phyloP scores from a whole-genome alignment of 2,113 vertebrate genomes.

The Notarius quadriscutis region DNA sequence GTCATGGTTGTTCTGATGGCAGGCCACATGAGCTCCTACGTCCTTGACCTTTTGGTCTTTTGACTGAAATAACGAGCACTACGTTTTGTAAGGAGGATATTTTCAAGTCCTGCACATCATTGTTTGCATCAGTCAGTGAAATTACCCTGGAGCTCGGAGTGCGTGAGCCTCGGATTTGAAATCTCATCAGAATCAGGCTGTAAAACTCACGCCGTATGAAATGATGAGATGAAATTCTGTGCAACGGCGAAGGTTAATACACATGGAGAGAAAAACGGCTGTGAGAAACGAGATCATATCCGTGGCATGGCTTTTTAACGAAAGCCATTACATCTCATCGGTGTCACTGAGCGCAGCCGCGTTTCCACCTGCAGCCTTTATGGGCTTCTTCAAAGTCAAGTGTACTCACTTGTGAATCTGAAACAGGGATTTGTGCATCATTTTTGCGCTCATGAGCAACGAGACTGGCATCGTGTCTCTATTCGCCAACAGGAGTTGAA shows the following conservation, averaged over 20 bases:
- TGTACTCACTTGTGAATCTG: conserved; percentile 8
- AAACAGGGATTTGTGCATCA: background rate
- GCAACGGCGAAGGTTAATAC: background rate
- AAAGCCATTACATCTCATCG: background rate
- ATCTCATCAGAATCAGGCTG: background rate
- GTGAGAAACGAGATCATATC: conserved; percentile 11
- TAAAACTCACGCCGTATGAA: background rate
- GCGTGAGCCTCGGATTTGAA: background rate
- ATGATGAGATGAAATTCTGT: background rate
- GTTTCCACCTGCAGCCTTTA: conserved; percentile 1
- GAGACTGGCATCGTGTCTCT: background rate
- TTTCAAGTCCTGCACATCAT: background rate
- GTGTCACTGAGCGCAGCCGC: background rate
- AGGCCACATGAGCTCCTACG: no score
- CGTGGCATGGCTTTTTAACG: conserved; percentile 10
- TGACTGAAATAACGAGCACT: background rate
- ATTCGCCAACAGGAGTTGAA: background rate
- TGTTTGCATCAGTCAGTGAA: background rate
- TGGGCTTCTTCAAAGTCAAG: conserved; percentile 1
- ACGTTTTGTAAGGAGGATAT: background rate
- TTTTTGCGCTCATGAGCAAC: background rate
- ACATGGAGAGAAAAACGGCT: background rate
- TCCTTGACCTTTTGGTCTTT: background rate
- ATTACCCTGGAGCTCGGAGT: background rate
- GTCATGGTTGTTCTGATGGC: no score